phyloP scores from a whole-genome alignment of 2,113 vertebrate genomes.

The Epinephelus cyanopodus region DNA sequence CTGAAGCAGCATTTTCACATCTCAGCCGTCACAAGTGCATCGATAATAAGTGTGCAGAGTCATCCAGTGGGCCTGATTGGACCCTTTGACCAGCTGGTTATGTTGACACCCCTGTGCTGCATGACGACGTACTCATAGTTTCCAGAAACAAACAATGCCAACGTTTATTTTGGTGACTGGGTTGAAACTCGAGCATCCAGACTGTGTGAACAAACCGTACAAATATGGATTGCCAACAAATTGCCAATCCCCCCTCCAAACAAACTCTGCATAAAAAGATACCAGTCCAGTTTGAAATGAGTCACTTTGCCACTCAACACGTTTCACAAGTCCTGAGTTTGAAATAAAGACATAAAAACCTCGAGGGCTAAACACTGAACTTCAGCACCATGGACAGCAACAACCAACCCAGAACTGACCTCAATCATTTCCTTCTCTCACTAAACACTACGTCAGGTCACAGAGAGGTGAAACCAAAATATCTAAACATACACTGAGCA shows the following conservation, averaged over 20 bases:
- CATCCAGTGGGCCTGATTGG: too few species aligned
- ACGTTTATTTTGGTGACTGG: too few species aligned
- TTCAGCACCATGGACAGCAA: slow-evolving; percentile 41
- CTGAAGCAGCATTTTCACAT: too few species aligned
- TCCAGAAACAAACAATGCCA: too few species aligned
- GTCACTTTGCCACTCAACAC: background rate
- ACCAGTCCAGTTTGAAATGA: background rate
- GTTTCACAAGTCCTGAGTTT: background rate
- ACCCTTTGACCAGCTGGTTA: too few species aligned
- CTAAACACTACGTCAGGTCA: background rate
- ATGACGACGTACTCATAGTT: too few species aligned
- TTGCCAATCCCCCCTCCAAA: background rate
- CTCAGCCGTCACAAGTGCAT: too few species aligned
- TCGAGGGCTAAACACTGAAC: background rate
- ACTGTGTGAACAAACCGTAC: background rate
- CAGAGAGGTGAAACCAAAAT: background rate
- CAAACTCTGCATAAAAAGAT: background rate
- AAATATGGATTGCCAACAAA: background rate
- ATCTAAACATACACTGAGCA: background rate
- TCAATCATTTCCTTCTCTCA: background rate
- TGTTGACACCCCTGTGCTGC: too few species aligned
- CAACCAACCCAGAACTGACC: background rate
- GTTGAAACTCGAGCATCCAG: background rate
- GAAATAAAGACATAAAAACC: background rate
- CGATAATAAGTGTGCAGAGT: too few species aligned